Evolutionary conservation across 2,797 vertebrate genomes (phyloP), one percentile per base, ranked within the genome.

Genomic region (Hippopotamyrus pictus): DNA sequence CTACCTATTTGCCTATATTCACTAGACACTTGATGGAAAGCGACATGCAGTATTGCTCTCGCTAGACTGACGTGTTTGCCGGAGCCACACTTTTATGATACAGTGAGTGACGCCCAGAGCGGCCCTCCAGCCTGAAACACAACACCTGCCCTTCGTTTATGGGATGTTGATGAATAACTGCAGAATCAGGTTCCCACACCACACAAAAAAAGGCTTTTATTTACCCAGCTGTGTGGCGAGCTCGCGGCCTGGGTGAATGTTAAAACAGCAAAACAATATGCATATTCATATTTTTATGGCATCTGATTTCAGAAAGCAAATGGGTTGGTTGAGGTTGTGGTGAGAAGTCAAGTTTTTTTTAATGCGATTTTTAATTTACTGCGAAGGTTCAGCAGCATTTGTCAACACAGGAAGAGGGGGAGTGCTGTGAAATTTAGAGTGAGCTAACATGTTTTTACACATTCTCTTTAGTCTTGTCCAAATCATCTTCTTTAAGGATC

Each of bases 81-180:
- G 5, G 44, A 37, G 50, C 73, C 8, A 3, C 3, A 46, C 87
- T 53, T 90, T 88, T 65, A 90, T 22, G 62, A 25, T 57, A 84
- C 57, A 84, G 54, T 44, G 46, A 86, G 29, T 33, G 33, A 69
- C 51, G 14, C 76, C 76, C 54, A 17, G 57, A 88, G 89, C 19
- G 73, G 89, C 44, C 87, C 87, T 53, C 51, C 48, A 85, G 46
- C 82, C 33, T 76, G 89, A 69, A 90, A 90, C 19, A 14, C 59
- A 86, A 88, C 89, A 88, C 89, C 89, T 88, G 57, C 73, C 59
- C 57, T 76, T 87, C 22, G 69, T 90, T 90, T 69, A 90, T 83
- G 79, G 79, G 53, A 84, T 73, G 79, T 51, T 86, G 89, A 53
- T 69, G 87, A 86, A 90, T 73, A 90, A 90, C 48, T 84, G 57